phyloP scores from a whole-genome alignment of 2,113 vertebrate genomes.

The Nettapus auritus region DNA sequence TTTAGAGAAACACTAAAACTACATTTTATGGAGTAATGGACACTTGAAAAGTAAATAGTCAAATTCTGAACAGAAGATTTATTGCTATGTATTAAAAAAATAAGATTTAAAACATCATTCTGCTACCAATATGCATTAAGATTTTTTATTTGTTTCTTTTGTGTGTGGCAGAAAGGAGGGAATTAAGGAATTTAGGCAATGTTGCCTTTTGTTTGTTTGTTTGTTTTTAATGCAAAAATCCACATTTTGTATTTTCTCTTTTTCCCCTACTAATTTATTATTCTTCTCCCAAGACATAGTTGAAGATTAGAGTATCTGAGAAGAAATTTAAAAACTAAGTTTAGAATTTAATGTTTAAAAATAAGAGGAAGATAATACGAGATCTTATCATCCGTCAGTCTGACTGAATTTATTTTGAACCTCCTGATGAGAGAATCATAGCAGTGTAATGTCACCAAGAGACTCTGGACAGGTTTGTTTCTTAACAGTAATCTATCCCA shows the following conservation, averaged over 20 bases:
- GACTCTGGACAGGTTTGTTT: not conserved
- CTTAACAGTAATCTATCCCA: not conserved
- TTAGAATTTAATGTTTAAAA: not conserved
- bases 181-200: not conserved
- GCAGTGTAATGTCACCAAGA: not conserved
- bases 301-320: not conserved
- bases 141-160: not conserved
- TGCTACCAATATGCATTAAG: not conserved
- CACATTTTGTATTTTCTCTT: not conserved
- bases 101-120: not conserved
- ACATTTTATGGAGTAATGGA: not conserved
- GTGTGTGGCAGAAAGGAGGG: not conserved
- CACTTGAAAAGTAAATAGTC: not conserved
- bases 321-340: not conserved
- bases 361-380: not conserved
- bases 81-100: not conserved
- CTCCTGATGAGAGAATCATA: not conserved
- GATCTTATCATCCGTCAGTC: not conserved
- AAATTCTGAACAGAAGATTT: not conserved
- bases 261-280: not conserved
- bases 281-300: not conserved
- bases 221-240: not conserved
- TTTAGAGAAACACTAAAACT: not conserved
- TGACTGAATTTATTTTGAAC: not conserved
- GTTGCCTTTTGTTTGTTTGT: not conserved